Evolutionary conservation across 2,113 vertebrate genomes (phyloP).

Genomic region (Laticauda laticaudata): DNA sequence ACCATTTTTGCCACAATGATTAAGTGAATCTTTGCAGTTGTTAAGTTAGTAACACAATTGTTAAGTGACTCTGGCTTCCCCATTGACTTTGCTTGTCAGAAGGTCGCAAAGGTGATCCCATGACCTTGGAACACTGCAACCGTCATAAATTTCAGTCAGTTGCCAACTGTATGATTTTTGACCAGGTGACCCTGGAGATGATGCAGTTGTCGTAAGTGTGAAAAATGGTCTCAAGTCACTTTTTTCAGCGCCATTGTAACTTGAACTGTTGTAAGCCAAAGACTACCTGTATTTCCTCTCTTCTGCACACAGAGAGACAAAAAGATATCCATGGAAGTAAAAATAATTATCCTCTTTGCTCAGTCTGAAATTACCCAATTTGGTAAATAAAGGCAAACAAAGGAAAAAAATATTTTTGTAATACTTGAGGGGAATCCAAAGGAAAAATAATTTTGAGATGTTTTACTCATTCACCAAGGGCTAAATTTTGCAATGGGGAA

Average conservation of each 20-base stretch:
- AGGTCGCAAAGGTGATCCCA: neutral
- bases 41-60: neutral
- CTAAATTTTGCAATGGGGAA: neutral
- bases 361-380: neutral
- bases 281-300: neutral
- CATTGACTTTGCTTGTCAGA: neutral
- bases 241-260: neutral
- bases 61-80: neutral
- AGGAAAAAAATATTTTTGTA: neutral
- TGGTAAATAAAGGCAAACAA: neutral
- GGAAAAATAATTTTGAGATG: neutral
- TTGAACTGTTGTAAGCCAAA: neutral
- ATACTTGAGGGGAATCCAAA: neutral
- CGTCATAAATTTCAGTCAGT: neutral
- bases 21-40: neutral
- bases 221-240: neutral
- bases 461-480: neutral
- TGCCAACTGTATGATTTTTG: neutral
- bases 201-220: neutral
- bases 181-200: neutral
- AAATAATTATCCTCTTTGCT: neutral
- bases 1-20: neutral
- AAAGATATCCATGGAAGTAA: neutral
- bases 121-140: no score
- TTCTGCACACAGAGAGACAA: neutral